Evolutionary conservation across 2,888 invertebrate genomes (phyloP).

Genomic region (Tetheella fluctuosa): DNA sequence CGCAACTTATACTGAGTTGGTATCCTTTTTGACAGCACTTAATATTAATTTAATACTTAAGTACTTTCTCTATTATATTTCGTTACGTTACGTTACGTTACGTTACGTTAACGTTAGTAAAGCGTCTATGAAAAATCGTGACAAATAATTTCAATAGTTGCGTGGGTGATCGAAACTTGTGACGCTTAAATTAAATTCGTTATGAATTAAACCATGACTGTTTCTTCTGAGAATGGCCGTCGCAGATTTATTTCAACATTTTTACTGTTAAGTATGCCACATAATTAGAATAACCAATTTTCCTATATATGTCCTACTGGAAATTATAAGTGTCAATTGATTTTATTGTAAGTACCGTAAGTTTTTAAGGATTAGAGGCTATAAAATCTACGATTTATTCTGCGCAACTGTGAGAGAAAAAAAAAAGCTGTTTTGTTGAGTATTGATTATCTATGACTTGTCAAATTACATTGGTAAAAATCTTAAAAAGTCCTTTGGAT

Average conservation of each 20-base stretch:
- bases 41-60: no score
- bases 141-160: conserved; percentile 25
- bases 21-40: no score
- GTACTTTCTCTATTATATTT: no score
- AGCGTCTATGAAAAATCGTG: conserved; percentile 26
- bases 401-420: no score
- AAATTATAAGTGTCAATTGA: background rate
- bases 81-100: no score
- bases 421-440: no score
- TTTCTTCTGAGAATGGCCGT: background rate
- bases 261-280: background rate
- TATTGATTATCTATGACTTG: no score
- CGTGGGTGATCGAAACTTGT: conserved; percentile 21
- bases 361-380: no score
- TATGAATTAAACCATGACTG: conserved; percentile 18
- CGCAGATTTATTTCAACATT: background rate
- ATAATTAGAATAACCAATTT: background rate
- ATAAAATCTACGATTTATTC: no score
- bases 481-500: no score
- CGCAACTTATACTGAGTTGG: no score
- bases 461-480: no score
- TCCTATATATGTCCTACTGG: background rate
- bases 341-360: background rate
- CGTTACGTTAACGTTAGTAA: conserved; percentile 17
- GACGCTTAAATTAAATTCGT: conserved; percentile 26